Conservation (phyloP, 2,113 vertebrate species). For the Bufo gargarizans region DNA sequence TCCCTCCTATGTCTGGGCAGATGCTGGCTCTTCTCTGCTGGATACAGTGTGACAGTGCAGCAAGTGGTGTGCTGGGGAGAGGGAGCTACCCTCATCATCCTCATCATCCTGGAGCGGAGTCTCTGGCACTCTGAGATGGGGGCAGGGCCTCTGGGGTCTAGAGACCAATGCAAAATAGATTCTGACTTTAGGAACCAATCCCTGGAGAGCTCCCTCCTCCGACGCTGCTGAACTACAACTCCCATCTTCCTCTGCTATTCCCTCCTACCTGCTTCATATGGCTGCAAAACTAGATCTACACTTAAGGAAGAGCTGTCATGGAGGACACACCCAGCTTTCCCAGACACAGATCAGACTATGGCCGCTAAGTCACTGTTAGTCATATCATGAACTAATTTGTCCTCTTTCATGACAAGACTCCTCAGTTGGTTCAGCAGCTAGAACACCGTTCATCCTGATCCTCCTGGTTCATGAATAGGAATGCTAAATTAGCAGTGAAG, state of each 20-base stretch:
- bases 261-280: not conserved
- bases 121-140: not conserved
- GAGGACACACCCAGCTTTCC: not conserved
- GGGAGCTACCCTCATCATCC: not conserved
- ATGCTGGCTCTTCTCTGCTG: not conserved
- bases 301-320: not conserved
- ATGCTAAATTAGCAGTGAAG: not conserved
- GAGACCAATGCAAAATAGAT: not conserved
- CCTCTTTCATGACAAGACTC: too few species aligned
- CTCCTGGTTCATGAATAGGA: too few species aligned
- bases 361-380: too few species aligned
- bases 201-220: not conserved
- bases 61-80: not conserved
- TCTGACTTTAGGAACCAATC: not conserved
- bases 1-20: not conserved
- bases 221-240: not conserved
- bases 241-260: not conserved
- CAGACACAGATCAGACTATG: too few species aligned
- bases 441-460: too few species aligned
- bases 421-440: too few species aligned
- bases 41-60: not conserved
- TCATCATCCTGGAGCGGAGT: not conserved
- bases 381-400: too few species aligned
- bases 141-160: not conserved
- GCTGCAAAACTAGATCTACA: not conserved